Conservation (phyloP, 2,888 invertebrate species). For the Lepeophtheirus nordmannii region DNA sequence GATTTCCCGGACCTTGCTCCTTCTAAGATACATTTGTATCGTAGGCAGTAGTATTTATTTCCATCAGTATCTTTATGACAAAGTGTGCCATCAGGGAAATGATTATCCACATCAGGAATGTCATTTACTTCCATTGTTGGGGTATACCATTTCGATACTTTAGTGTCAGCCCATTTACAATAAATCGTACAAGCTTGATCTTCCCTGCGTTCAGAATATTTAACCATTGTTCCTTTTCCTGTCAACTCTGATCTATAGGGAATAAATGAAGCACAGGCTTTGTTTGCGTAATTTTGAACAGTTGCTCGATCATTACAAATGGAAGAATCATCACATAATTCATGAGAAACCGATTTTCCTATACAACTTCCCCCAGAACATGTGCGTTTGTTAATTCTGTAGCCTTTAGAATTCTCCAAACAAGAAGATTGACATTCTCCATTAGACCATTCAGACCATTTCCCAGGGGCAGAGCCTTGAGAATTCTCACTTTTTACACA, state of each 20-base stretch:
- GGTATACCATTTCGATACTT: slow-evolving; percentile 45
- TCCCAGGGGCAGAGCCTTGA: background rate
- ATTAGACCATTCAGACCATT: background rate
- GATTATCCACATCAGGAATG: slow-evolving; percentile 48
- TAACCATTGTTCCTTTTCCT: background rate
- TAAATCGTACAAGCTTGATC: slow-evolving; percentile 56
- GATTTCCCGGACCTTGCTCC: background rate
- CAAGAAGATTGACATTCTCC: slow-evolving; percentile 1
- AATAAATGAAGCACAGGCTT: background rate
- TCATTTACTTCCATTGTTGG: slow-evolving; percentile 59
- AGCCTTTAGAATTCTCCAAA: background rate
- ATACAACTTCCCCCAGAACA: background rate
- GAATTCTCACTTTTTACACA: background rate
- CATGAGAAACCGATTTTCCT: background rate
- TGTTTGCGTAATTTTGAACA: background rate
- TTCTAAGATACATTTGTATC: background rate
- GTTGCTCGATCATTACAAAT: background rate
- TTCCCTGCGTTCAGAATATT: background rate
- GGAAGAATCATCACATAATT: background rate
- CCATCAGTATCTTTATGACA: slow-evolving; percentile 49
- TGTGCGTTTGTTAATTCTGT: background rate
- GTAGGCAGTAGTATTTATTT: slow-evolving; percentile 49
- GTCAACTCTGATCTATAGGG: background rate
- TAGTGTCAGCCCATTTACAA: slow-evolving; percentile 38
- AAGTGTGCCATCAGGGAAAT: slow-evolving; percentile 67